Evolutionary conservation across 2,888 invertebrate genomes (phyloP).

Genomic region (Acanthacorydalis orientalis): DNA sequence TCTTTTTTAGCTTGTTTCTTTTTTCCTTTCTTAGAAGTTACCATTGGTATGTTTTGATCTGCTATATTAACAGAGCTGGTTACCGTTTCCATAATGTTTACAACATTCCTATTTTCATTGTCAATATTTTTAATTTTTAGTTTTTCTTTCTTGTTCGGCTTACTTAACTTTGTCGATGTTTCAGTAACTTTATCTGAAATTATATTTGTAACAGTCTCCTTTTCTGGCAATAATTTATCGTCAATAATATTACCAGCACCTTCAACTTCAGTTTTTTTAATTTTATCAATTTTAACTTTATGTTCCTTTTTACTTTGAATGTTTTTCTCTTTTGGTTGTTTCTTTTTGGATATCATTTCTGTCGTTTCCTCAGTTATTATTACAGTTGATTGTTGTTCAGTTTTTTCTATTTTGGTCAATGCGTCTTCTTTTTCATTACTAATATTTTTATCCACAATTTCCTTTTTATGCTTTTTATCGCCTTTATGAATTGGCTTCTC

Average conservation of each 20-base stretch:
- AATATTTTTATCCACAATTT: constrained; percentile 4
- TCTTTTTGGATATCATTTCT: constrained; percentile 22
- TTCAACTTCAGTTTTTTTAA: neutral
- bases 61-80: constrained; percentile 20
- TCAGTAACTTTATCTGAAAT: too few species aligned
- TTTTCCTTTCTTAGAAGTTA: constrained; percentile 19
- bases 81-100: constrained; percentile 12
- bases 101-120: constrained; percentile 11
- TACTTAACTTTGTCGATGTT: neutral
- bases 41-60: constrained; percentile 19
- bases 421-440: constrained; percentile 6
- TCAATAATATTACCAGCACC: neutral
- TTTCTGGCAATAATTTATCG: neutral
- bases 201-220: too few species aligned
- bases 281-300: neutral
- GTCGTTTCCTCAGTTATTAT: constrained; percentile 10
- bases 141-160: neutral
- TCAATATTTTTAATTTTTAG: constrained; percentile 6
- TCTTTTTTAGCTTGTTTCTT: constrained; percentile 17
- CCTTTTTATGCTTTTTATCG: constrained; percentile 6
- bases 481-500: constrained; percentile 6
- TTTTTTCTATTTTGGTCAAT: constrained; percentile 4
- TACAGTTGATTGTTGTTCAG: constrained; percentile 1
- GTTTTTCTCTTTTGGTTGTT: constrained; percentile 10
- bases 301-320: constrained; percentile 3